These are phyloP conservation scores for Andricus quercusramuli DNA, from an alignment of 2,888 invertebrate species.

Conservation along the genomic window DNA sequence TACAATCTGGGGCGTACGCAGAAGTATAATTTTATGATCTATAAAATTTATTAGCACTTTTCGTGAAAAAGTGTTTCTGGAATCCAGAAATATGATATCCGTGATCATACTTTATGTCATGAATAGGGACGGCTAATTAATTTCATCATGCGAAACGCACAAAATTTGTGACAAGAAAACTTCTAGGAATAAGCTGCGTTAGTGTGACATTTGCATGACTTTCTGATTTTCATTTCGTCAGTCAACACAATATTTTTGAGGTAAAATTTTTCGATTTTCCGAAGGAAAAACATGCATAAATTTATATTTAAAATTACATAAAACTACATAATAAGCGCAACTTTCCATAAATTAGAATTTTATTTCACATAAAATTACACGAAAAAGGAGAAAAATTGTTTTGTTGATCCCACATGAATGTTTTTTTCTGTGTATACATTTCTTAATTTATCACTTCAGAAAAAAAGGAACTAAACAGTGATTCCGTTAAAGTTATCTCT, in stretches of 20 bases:
- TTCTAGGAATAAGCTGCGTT: background rate
- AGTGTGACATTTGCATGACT: background rate
- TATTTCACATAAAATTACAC: no score
- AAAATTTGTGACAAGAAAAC: background rate
- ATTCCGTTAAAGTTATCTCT: no score
- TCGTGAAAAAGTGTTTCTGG: background rate
- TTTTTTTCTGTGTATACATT: no score
- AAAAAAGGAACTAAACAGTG: no score
- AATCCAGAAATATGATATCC: background rate
- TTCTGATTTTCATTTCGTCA: background rate
- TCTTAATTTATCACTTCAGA: no score
- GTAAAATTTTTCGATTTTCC: no score
- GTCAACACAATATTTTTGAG: background rate
- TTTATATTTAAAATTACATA: no score
- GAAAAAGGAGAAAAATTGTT: no score
- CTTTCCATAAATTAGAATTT: no score
- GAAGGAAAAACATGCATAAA: no score
- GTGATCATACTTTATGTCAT: background rate
- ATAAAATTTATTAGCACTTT: slow-evolving; percentile 5
- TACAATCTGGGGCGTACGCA: background rate
- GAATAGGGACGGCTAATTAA: background rate
- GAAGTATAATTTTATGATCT: background rate
- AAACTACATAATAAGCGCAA: no score
- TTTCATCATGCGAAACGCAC: background rate
- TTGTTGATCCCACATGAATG: no score